A percentile compares a stretch with the other conserved stretches of the same genome.
These are phyloP conservation scores for Psilopsiagon aymara DNA, from an alignment of 2,113 vertebrate species.

Conservation along the genomic window DNA sequence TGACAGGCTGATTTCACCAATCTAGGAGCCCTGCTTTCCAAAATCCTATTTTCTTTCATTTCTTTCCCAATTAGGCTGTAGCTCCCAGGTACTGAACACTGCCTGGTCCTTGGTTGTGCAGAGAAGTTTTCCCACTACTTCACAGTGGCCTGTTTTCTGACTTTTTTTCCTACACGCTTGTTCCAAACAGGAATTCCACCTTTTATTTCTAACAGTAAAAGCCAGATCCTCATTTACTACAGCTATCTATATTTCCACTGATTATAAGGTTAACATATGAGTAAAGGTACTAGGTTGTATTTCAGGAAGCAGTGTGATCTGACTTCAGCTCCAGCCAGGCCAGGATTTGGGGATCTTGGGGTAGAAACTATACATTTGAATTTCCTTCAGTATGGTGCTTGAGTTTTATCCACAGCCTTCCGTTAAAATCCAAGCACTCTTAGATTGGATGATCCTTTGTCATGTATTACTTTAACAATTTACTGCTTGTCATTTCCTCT, in stretches of 20 bases:
- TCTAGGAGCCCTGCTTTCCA: background rate
- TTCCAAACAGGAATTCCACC: background rate
- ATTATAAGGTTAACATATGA: background rate
- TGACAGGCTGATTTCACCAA: background rate
- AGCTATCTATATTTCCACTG: background rate
- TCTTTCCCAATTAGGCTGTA: background rate
- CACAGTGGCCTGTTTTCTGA: background rate
- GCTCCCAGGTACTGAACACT: background rate
- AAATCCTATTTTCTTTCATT: background rate
- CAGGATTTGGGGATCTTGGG: background rate
- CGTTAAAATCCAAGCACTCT: background rate
- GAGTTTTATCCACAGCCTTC: background rate
- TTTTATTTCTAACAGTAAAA: background rate
- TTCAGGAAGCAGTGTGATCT: background rate
- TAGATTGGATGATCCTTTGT: background rate
- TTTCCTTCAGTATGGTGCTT: background rate
- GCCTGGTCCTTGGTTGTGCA: background rate
- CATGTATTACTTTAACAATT: background rate
- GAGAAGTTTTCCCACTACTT: background rate
- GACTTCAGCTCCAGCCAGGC: background rate
- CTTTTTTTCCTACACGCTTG: background rate
- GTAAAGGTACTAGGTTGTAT: background rate
- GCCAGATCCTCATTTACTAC: background rate
- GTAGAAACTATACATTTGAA: background rate
- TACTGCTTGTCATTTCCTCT: background rate